Evolutionary conservation across 2,888 invertebrate species (phyloP), one percentile per base, ranked within the genome.

Genomic region (Cyaniris semiargus): DNA sequence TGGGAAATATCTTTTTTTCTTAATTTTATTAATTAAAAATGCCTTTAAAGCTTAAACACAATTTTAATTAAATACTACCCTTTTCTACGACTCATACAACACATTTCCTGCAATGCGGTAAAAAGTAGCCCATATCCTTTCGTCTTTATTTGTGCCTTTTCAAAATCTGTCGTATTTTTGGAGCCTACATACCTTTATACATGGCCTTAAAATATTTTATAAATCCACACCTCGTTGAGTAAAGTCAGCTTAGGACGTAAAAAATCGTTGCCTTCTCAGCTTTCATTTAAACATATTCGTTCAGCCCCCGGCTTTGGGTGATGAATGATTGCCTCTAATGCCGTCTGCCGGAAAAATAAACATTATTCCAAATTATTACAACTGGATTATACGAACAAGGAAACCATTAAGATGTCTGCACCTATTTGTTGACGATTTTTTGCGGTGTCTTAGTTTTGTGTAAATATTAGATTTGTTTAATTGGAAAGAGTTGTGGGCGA

Each of bases 201-300:
- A 56, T 8, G n/a, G n/a, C 58, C 21, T 21, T 58, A 58, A 58
- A 58, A 23, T 66, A 23, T 23, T 66, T 66, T 23, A n/a, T 66
- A 66, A 66, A 66, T 66, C 21, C 58, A 60, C 21, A 60, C 23
- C 10, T 21, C 60, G 85, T 86, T 83, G 84, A 86, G 82, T 84
- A 85, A 85, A 85, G 15, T 86, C 83, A 85, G 86, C 87, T 90
- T 88, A 87, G 76, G 82, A 85, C 84, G 86, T 86, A 84, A 88
- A 84, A 89, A 89, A 87, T 86, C 83, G 84, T 83, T 88, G 87
- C 87, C 87, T 90, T 89, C 86, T 86, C 84, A 85, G 84, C 86
- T 84, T 85, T 88, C 85, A 87, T 85, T 88, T 88, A 88, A 90
- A 89, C 89, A 90, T 90, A 90, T 91, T 90, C 89, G 89, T 90